phyloP scores from a whole-genome alignment of 2,113 vertebrate species.

The Eclectus roratus region DNA sequence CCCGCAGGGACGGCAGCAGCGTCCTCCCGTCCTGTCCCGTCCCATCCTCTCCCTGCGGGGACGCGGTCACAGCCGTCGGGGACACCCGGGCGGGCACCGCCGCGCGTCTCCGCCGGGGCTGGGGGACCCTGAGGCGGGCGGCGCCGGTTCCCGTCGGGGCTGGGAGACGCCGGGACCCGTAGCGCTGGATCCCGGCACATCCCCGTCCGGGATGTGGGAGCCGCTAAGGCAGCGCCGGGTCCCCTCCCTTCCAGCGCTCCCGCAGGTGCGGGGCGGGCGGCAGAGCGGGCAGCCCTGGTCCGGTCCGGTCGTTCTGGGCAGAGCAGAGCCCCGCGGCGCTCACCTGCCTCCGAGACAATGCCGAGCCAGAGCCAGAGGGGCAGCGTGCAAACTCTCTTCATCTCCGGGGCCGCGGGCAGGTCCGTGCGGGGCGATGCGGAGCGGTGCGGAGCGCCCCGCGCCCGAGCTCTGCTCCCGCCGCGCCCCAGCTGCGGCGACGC shows the following conservation, averaged over 20 bases:
- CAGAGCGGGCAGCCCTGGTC: background rate
- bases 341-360: slow-evolving; percentile 85
- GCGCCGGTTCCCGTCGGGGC: too few relatives aligned
- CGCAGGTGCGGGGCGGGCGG: background rate
- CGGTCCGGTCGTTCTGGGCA: background rate
- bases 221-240: background rate
- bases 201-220: background rate
- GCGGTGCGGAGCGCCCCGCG: slow-evolving; percentile 19
- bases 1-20: background rate
- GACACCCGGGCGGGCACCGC: background rate
- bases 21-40: background rate
- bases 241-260: background rate
- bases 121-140: background rate
- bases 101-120: background rate
- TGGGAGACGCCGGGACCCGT: background rate
- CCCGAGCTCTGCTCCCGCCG: slow-evolving; percentile 41
- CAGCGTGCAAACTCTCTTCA: slow-evolving; percentile 84
- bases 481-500: slow-evolving; percentile 35
- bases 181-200: background rate
- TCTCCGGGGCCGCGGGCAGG: slow-evolving; percentile 75
- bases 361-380: slow-evolving; percentile 87
- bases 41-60: background rate
- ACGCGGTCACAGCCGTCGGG: background rate
- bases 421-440: background rate
- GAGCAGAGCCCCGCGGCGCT: slow-evolving; percentile 34